Conservation (phyloP, 2,888 invertebrate species). For the Tenthredo amoena region DNA sequence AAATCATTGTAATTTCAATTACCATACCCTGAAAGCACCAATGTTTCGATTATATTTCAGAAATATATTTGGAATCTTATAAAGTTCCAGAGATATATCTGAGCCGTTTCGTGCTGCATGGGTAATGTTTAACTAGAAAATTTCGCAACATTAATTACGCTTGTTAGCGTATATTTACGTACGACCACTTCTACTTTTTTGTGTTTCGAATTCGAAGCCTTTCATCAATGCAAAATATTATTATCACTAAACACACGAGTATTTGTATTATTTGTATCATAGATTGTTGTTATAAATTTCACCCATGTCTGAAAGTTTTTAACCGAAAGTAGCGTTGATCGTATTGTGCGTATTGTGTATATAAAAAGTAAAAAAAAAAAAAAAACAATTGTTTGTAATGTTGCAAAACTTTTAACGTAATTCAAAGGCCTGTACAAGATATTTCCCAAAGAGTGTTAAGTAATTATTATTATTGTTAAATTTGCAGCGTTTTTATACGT, state of each 20-base stretch:
- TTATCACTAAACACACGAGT: neutral
- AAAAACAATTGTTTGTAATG: neutral
- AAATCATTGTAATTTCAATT: slow-evolving; percentile 4
- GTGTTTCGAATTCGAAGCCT: neutral
- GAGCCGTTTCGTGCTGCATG: neutral
- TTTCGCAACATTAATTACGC: neutral
- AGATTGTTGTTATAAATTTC: neutral
- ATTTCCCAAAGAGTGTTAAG: slow-evolving; percentile 21
- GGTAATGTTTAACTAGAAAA: neutral
- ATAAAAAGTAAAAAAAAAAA: neutral
- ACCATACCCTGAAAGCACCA: slow-evolving; percentile 52
- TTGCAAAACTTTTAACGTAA: slow-evolving; percentile 7
- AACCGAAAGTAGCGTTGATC: neutral
- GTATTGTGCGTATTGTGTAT: neutral
- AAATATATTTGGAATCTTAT: neutral
- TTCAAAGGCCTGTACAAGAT: neutral
- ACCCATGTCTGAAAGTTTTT: neutral
- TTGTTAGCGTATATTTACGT: neutral
- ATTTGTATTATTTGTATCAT: neutral
- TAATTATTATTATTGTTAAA: slow-evolving; percentile 12
- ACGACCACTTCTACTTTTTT: neutral
- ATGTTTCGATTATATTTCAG: slow-evolving; percentile 38
- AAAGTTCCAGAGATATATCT: neutral
- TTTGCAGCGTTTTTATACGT: slow-evolving; percentile 19
- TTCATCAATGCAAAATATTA: neutral